phyloP scores from a whole-genome alignment of 2,888 invertebrate species.

The Allacma fusca region DNA sequence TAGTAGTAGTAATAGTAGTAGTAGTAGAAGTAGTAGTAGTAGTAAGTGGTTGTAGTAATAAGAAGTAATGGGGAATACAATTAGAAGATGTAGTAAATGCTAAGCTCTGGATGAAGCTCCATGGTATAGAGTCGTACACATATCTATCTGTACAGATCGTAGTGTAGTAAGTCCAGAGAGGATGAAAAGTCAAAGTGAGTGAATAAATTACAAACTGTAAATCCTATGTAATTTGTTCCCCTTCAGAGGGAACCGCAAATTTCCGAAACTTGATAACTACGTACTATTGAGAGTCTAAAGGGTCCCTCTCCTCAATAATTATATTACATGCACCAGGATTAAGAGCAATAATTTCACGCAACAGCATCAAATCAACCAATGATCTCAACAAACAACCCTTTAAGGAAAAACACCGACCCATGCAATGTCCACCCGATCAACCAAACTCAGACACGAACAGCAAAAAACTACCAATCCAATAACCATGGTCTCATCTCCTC shows the following conservation, averaged over 20 bases:
- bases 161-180: not conserved
- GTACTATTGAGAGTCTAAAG: not conserved
- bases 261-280: not conserved
- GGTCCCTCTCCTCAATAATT: not conserved
- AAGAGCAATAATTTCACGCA: slow-evolving; percentile 11
- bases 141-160: too few relatives aligned
- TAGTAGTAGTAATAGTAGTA: not conserved
- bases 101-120: too few relatives aligned
- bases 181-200: not conserved
- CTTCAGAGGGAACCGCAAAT: slow-evolving; percentile 29
- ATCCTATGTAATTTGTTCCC: slow-evolving; percentile 23
- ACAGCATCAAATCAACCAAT: slow-evolving; percentile 26
- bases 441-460: too few relatives aligned
- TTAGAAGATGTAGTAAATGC: too few relatives aligned
- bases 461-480: not conserved
- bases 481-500: slow-evolving; percentile 2
- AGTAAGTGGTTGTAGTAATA: not conserved
- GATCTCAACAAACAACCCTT: slow-evolving; percentile 13
- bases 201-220: slow-evolving; percentile 9
- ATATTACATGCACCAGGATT: not conserved
- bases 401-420: slow-evolving; percentile 3
- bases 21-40: not conserved
- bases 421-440: not conserved
- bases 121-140: too few relatives aligned
- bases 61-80: not conserved